Conservation (phyloP, 2,797 vertebrate genomes). For the Sphenopsis melanotis region DNA sequence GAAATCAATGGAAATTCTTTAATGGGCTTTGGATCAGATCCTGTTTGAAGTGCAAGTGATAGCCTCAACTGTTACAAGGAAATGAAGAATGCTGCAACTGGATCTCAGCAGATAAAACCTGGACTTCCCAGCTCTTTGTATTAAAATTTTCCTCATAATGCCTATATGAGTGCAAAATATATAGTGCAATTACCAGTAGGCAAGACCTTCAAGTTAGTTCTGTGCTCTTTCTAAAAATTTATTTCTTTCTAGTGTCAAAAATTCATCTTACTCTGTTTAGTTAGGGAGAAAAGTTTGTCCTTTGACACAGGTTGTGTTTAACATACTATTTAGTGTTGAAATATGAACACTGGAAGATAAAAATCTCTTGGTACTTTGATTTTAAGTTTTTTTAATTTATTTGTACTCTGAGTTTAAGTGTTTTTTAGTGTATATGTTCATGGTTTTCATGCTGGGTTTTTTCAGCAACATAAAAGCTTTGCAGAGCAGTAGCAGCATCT, state of each 20-base stretch:
- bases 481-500: not conserved
- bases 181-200: not conserved
- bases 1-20: constrained; percentile 49
- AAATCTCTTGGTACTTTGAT: not conserved
- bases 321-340: not conserved
- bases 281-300: not conserved
- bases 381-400: not conserved
- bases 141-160: not conserved
- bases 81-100: not conserved
- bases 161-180: not conserved
- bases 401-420: not conserved
- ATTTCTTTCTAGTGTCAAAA: not conserved
- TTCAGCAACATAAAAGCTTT: not conserved
- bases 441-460: not conserved
- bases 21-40: constrained; percentile 35
- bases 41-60: constrained; percentile 21
- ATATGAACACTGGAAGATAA: not conserved
- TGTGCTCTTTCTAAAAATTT: not conserved
- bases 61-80: not conserved
- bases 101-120: not conserved
- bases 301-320: not conserved
- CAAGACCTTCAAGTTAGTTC: not conserved
- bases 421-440: not conserved
- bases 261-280: not conserved
- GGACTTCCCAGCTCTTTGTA: not conserved